Evolutionary conservation across 2,113 vertebrate species (phyloP).

Genomic region (Rhea pennata): DNA sequence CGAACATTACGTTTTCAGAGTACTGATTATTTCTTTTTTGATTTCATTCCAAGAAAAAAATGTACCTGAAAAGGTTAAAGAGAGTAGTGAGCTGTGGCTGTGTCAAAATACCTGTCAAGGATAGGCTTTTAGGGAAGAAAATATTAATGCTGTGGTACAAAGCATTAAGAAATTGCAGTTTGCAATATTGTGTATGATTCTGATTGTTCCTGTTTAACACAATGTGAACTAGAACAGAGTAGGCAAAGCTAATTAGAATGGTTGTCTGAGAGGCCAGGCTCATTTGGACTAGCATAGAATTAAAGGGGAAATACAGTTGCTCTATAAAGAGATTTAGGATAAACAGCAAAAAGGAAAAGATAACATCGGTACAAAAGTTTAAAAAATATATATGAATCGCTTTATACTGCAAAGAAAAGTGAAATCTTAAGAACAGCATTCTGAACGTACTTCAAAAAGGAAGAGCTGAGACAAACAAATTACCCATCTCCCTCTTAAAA

Average conservation of each 20-base stretch:
- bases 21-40: background rate
- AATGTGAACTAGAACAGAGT: background rate
- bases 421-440: background rate
- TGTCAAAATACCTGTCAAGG: background rate
- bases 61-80: background rate
- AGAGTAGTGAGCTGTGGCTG: background rate
- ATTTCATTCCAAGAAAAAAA: background rate
- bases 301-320: background rate
- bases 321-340: background rate
- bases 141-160: background rate
- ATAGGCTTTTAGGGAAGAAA: background rate
- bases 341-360: background rate
- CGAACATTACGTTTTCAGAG: background rate
- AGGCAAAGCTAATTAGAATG: background rate
- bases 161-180: background rate
- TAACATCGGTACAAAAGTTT: background rate
- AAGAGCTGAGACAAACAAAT: background rate
- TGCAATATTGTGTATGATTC: background rate
- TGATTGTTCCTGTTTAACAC: background rate
- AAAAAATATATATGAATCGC: background rate
- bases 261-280: background rate
- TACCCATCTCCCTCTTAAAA: background rate
- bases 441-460: background rate
- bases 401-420: background rate
- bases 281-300: background rate